These are phyloP conservation scores for Drosophila borealis DNA, from an alignment of 2,888 invertebrate genomes.

Conservation along the genomic window DNA sequence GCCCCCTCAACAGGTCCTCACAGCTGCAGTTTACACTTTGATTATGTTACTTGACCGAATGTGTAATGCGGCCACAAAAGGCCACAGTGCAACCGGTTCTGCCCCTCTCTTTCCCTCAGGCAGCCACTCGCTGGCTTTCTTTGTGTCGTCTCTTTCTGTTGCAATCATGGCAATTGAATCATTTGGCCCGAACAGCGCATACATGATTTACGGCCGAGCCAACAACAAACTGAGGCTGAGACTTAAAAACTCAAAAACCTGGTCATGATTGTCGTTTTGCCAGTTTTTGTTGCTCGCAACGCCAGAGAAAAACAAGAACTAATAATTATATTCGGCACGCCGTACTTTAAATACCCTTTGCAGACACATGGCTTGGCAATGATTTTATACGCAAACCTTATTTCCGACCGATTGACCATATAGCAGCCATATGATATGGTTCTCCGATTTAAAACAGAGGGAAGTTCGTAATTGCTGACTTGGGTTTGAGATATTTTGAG, in stretches of 20 bases:
- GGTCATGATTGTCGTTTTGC: constrained; percentile 71
- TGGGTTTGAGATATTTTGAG: no score
- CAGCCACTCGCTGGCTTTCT: not conserved
- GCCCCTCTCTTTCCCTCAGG: not conserved
- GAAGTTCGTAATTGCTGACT: no score
- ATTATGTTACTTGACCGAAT: constrained; percentile 36
- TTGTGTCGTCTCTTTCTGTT: constrained; percentile 8
- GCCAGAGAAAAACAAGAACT: constrained; percentile 12
- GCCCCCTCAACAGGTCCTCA: not conserved
- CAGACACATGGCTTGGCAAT: no score
- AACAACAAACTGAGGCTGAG: constrained; percentile 16
- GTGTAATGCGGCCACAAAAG: constrained; percentile 24
- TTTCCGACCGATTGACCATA: no score
- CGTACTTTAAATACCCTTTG: no score
- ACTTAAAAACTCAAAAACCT: constrained; percentile 46
- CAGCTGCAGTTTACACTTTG: constrained; percentile 16
- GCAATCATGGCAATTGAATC: constrained; percentile 45
- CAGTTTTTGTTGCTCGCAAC: constrained; percentile 57
- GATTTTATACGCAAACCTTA: no score
- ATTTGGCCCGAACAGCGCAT: constrained; percentile 30
- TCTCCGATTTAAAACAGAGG: no score
- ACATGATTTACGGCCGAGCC: constrained; percentile 36
- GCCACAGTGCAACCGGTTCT: constrained; percentile 35
- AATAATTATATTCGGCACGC: no score
- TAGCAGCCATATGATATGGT: no score